A percentile compares a stretch with the other conserved stretches of the same genome.
These are phyloP conservation scores for Branchinecta sandiegonensis DNA, from an alignment of 2,888 invertebrate genomes.

Conservation along the genomic window DNA sequence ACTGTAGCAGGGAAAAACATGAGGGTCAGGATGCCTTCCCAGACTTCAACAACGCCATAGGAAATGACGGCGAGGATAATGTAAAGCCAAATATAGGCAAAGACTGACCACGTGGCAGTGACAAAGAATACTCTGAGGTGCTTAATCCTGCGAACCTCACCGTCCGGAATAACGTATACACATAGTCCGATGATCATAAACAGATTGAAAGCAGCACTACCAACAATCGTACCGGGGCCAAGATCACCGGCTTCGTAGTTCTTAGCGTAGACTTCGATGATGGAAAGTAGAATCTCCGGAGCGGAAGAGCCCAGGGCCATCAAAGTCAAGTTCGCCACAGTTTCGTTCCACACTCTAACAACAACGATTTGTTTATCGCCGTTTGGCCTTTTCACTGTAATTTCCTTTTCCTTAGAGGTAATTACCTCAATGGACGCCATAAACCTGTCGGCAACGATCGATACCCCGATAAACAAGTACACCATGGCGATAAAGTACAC, in stretches of 20 bases:
- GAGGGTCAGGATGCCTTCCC: slow-evolving; percentile 93
- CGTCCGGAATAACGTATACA: slow-evolving; percentile 73
- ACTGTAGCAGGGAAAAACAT: slow-evolving; percentile 93
- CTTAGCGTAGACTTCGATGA: slow-evolving; percentile 93
- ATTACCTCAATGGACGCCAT: slow-evolving; percentile 99
- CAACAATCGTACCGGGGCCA: slow-evolving; percentile 96
- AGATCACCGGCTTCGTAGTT: slow-evolving; percentile 90
- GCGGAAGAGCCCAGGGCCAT: slow-evolving; percentile 99
- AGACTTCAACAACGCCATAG: slow-evolving; percentile 78
- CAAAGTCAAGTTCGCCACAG: slow-evolving; percentile 92
- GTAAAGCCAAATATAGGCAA: slow-evolving; percentile 98
- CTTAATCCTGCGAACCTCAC: slow-evolving; percentile 82
- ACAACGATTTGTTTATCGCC: slow-evolving; percentile 74
- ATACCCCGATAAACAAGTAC: slow-evolving; percentile 96
- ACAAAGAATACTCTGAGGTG: slow-evolving; percentile 94
- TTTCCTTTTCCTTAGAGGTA: slow-evolving; percentile 90
- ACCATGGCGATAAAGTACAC: slow-evolving; percentile 77
- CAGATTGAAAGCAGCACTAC: slow-evolving; percentile 94
- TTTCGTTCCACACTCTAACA: slow-evolving; percentile 97
- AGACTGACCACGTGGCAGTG: slow-evolving; percentile 92
- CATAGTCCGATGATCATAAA: slow-evolving; percentile 96
- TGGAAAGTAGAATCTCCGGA: slow-evolving; percentile 91
- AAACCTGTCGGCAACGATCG: slow-evolving; percentile 95
- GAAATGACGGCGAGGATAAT: slow-evolving; percentile 77
- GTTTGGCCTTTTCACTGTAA: slow-evolving; percentile 73